Evolutionary conservation across 2,888 invertebrate genomes (phyloP).

Genomic region (Aromia moschata): DNA sequence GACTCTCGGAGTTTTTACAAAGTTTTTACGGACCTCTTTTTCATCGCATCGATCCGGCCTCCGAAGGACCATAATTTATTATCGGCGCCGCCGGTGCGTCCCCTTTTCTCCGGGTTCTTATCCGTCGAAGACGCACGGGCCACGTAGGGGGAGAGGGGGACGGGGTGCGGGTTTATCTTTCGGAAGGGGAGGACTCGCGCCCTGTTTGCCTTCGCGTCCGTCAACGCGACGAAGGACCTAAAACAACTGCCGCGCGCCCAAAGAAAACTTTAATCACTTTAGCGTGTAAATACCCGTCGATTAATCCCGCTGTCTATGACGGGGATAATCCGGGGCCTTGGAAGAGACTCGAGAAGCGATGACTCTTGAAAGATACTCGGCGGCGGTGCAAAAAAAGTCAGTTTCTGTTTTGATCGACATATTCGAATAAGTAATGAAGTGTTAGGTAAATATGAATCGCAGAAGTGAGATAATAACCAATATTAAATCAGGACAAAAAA

Average conservation of each 20-base stretch:
- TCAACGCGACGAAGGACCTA: slow-evolving; percentile 6
- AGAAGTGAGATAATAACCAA: too few species aligned
- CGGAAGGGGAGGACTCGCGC: slow-evolving; percentile 3
- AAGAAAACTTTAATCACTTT: slow-evolving; percentile 22
- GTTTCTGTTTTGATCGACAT: too few species aligned
- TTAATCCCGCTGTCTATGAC: slow-evolving; percentile 12
- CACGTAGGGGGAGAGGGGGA: slow-evolving; percentile 8
- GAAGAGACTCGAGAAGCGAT: background rate
- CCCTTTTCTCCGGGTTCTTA: background rate
- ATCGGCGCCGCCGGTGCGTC: slow-evolving; percentile 4
- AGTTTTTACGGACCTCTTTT: slow-evolving; percentile 2
- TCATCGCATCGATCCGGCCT: slow-evolving; percentile 14
- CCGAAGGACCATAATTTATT: slow-evolving; percentile 15
- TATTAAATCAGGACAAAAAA: too few species aligned
- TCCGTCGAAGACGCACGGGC: slow-evolving; percentile 10
- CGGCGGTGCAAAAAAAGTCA: background rate
- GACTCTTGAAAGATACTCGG: background rate
- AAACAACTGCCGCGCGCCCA: slow-evolving; percentile 8
- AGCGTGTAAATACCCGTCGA: slow-evolving; percentile 14
- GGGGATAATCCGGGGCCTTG: slow-evolving; percentile 2
- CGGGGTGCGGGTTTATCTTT: slow-evolving; percentile 8
- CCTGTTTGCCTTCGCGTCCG: slow-evolving; percentile 17
- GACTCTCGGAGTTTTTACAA: slow-evolving; percentile 6
- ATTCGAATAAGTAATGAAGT: too few species aligned
- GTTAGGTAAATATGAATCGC: too few species aligned